phyloP scores from a whole-genome alignment of 2,797 vertebrate species.

The Crax fasciolata region DNA sequence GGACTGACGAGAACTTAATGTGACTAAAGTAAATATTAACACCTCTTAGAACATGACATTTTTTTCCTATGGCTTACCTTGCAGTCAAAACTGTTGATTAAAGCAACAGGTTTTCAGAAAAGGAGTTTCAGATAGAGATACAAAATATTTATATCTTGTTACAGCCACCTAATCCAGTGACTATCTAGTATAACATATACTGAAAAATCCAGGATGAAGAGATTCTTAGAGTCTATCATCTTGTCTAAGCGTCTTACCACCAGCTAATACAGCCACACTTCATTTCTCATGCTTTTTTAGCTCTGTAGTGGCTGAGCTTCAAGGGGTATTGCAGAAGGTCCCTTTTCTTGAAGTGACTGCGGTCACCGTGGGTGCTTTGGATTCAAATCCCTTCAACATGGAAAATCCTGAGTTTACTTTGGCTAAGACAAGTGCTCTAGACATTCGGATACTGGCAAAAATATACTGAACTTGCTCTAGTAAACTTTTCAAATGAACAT shows the following conservation, averaged over 20 bases:
- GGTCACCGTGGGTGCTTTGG: background rate
- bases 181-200: background rate
- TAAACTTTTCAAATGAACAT: background rate
- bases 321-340: background rate
- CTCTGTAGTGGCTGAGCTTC: background rate
- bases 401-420: background rate
- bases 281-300: background rate
- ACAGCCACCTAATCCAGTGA: background rate
- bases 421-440: background rate
- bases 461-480: background rate
- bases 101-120: background rate
- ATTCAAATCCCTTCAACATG: background rate
- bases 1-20: background rate
- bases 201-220: background rate
- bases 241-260: background rate
- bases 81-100: background rate
- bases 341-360: background rate
- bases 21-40: background rate
- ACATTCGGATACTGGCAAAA: background rate
- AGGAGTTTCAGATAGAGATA: background rate
- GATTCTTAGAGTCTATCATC: background rate
- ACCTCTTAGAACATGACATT: background rate
- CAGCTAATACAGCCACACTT: background rate
- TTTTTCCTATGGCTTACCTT: background rate
- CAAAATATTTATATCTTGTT: background rate